Evolutionary conservation across 2,888 invertebrate genomes (phyloP).

Genomic region (Electrophaes corylata): DNA sequence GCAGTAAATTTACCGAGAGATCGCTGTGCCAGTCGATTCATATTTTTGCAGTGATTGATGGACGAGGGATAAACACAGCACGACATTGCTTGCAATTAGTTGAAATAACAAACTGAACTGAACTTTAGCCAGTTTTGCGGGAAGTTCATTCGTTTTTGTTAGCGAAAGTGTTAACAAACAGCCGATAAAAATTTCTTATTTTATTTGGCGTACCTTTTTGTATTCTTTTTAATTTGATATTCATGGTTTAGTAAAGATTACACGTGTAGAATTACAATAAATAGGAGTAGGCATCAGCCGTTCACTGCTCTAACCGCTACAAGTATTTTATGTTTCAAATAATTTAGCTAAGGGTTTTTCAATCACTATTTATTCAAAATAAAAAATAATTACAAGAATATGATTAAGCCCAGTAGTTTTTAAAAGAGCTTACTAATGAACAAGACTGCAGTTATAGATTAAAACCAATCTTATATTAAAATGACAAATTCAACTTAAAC

Average conservation of each 20-base stretch:
- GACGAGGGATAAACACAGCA: slow-evolving; percentile 31
- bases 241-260: neutral
- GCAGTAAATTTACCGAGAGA: slow-evolving; percentile 70
- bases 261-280: neutral
- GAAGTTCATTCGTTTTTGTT: slow-evolving; percentile 38
- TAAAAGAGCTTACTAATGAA: too few relatives aligned
- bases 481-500: too few relatives aligned
- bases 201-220: neutral
- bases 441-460: too few relatives aligned
- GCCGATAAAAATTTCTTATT: neutral
- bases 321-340: neutral
- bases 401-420: too few relatives aligned
- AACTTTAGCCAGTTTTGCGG: slow-evolving; percentile 29
- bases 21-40: slow-evolving; percentile 55
- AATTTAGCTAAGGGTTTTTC: neutral
- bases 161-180: slow-evolving; percentile 21
- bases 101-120: slow-evolving; percentile 39
- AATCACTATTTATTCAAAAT: too few relatives aligned
- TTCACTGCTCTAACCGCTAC: neutral
- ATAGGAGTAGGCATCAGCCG: neutral
- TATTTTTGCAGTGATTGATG: slow-evolving; percentile 53
- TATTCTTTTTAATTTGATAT: neutral
- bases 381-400: too few relatives aligned
- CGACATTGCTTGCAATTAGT: slow-evolving; percentile 33
- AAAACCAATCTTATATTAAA: too few relatives aligned